phyloP scores from a whole-genome alignment of 2,888 invertebrate species.

The Didymodactylos carnosus region DNA sequence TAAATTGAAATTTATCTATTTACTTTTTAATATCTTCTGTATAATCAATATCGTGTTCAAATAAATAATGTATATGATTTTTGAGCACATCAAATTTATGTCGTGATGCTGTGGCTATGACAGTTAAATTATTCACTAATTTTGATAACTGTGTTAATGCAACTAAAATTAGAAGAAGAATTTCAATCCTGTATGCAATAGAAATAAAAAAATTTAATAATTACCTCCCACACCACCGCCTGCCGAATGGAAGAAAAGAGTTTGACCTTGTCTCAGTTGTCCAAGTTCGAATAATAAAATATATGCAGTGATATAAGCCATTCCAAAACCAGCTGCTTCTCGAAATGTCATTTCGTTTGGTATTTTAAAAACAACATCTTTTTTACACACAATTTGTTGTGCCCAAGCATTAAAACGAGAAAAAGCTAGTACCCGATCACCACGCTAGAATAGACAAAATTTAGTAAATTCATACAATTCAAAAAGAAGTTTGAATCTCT shows the following conservation, averaged over 20 bases:
- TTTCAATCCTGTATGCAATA: conserved; percentile 45
- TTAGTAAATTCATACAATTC: neutral
- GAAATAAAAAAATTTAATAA: conserved; percentile 33
- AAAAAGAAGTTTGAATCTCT: neutral
- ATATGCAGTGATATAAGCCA: conserved; percentile 67
- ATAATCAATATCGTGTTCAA: conserved; percentile 62
- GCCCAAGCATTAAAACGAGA: conserved; percentile 70
- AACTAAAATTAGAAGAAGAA: conserved; percentile 16
- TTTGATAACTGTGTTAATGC: conserved; percentile 61
- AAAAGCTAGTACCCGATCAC: conserved; percentile 51
- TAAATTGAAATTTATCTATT: conserved; percentile 23
- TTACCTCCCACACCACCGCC: conserved; percentile 56
- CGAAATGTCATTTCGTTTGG: conserved; percentile 51
- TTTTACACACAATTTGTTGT: conserved; percentile 39
- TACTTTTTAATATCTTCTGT: conserved; percentile 63
- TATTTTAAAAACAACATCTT: conserved; percentile 49
- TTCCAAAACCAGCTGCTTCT: conserved; percentile 61
- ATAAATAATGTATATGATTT: conserved; percentile 49
- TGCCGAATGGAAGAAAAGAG: conserved; percentile 59
- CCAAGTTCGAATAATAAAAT: conserved; percentile 64
- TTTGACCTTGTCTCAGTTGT: conserved; percentile 55
- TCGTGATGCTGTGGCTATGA: conserved; percentile 65
- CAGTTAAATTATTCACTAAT: conserved; percentile 56
- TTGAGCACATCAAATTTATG: conserved; percentile 63
- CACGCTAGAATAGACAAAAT: conserved; percentile 22